Conservation (phyloP, 2,113 vertebrate genomes). For the Trogon surrucura region DNA sequence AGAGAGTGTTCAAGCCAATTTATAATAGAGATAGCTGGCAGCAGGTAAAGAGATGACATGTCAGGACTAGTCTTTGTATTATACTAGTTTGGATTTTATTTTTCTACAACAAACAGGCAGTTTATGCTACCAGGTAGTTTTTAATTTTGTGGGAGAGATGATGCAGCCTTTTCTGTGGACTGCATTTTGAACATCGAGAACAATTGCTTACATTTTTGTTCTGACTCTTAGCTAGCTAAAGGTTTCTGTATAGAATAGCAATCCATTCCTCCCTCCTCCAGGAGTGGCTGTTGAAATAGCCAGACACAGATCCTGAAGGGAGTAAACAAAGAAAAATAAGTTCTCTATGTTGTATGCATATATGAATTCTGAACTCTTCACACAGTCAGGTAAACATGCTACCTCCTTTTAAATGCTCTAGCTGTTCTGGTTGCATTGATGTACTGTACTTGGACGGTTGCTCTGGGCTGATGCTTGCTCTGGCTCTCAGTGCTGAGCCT, state of each 20-base stretch:
- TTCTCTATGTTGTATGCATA: neutral
- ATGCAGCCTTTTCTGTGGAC: neutral
- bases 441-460: neutral
- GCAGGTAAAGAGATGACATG: neutral
- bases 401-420: neutral
- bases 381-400: neutral
- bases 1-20: neutral
- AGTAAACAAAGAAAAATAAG: neutral
- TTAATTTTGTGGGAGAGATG: neutral
- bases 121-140: neutral
- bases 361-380: neutral
- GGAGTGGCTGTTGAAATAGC: neutral
- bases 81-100: neutral
- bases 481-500: neutral
- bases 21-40: neutral
- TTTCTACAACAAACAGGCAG: neutral
- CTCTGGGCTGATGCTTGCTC: neutral
- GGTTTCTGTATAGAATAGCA: neutral
- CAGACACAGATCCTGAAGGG: neutral
- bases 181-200: neutral
- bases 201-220: neutral
- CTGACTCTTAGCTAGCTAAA: neutral
- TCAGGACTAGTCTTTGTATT: neutral
- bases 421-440: neutral
- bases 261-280: neutral